A percentile compares a stretch with the other conserved stretches of the same genome.
Evolutionary conservation across 2,888 invertebrate species (phyloP).

Genomic region (Tineola bisselliella): DNA sequence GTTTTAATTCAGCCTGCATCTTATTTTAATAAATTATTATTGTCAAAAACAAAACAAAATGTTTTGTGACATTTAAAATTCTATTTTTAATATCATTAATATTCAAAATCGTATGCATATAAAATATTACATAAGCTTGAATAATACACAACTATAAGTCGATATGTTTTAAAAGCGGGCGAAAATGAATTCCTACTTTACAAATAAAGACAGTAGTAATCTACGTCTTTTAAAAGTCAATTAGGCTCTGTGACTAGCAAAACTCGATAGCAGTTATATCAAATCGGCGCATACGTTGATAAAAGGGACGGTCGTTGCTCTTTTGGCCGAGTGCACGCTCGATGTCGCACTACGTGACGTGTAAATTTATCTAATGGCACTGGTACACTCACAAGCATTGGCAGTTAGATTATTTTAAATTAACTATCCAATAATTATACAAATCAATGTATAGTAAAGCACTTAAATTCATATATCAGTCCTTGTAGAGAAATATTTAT

Average conservation of each 20-base stretch:
- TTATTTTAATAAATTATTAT: slow-evolving; percentile 2
- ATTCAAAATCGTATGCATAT: too few relatives aligned
- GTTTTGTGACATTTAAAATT: not conserved
- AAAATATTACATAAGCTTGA: too few relatives aligned
- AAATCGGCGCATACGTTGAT: slow-evolving; percentile 30
- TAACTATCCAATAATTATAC: too few relatives aligned
- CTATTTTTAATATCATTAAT: too few relatives aligned
- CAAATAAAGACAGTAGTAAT: not conserved
- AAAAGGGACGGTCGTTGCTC: slow-evolving; percentile 50
- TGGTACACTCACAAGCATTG: not conserved
- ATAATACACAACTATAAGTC: too few relatives aligned
- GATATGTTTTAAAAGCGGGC: too few relatives aligned
- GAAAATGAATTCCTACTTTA: not conserved
- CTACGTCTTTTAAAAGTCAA: not conserved
- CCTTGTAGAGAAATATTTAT: too few relatives aligned
- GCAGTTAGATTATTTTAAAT: not conserved
- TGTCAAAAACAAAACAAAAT: not conserved
- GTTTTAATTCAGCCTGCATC: not conserved
- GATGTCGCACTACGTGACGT: not conserved
- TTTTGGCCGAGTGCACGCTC: slow-evolving; percentile 30
- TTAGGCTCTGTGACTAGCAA: not conserved
- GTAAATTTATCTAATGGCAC: not conserved
- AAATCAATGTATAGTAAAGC: too few relatives aligned
- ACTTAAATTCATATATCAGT: too few relatives aligned
- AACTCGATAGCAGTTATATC: not conserved